Evolutionary conservation across 2,888 invertebrate genomes (phyloP).

Genomic region (Leptopilina syphax): DNA sequence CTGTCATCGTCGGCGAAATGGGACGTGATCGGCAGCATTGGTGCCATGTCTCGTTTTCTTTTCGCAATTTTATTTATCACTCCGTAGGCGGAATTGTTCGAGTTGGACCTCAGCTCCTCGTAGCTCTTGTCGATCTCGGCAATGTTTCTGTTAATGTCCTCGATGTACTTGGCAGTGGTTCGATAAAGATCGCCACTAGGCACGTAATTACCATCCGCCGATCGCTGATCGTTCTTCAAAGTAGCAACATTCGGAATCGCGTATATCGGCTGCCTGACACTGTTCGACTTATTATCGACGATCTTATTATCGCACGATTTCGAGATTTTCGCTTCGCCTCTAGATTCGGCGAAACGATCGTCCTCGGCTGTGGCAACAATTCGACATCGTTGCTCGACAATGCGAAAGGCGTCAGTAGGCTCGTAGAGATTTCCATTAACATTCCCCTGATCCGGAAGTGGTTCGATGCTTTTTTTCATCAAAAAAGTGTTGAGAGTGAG

Average conservation of each 20-base stretch:
- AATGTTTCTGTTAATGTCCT: conserved; percentile 71
- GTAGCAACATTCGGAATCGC: conserved; percentile 65
- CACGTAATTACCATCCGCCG: conserved; percentile 68
- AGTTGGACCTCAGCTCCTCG: conserved; percentile 63
- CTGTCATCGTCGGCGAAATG: conserved; percentile 63
- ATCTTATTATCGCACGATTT: conserved; percentile 24
- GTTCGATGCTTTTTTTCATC: neutral
- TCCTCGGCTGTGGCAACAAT: conserved; percentile 11
- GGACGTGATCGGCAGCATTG: conserved; percentile 70
- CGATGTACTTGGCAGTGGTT: conserved; percentile 70
- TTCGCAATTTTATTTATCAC: conserved; percentile 65
- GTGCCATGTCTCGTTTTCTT: conserved; percentile 68
- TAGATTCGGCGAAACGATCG: conserved; percentile 7
- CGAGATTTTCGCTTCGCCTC: neutral
- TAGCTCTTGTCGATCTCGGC: conserved; percentile 72
- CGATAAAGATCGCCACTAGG: conserved; percentile 71
- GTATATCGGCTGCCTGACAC: conserved; percentile 65
- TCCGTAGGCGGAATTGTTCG: conserved; percentile 62
- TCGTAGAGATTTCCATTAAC: conserved; percentile 32
- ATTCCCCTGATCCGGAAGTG: conserved; percentile 27
- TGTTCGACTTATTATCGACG: conserved; percentile 28
- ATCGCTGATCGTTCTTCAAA: conserved; percentile 41
- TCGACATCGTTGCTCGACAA: conserved; percentile 22
- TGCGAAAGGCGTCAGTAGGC: neutral
- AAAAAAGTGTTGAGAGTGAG: conserved; percentile 11